A percentile compares a stretch with the other conserved stretches of the same genome.
Evolutionary conservation across 2,113 vertebrate species (phyloP).

Genomic region (Leptodactylus fuscus): DNA sequence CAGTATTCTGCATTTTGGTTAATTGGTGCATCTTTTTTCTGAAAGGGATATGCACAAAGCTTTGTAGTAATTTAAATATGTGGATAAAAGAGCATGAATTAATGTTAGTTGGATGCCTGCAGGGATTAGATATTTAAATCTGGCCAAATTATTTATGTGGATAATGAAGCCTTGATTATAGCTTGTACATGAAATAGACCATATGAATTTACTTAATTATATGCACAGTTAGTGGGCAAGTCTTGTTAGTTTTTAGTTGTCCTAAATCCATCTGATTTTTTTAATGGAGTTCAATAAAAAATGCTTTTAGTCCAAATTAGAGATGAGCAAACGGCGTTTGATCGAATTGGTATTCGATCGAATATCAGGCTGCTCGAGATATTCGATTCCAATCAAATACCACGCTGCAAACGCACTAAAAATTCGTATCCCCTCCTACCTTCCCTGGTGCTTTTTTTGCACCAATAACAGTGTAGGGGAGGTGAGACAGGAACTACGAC

Average conservation of each 20-base stretch:
- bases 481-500: no score
- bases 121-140: constrained; percentile 16
- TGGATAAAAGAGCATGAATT: not conserved
- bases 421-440: no score
- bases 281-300: no score
- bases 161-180: constrained; percentile 13
- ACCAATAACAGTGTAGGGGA: no score
- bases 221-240: not conserved
- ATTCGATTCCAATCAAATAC: no score
- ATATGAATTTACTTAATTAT: not conserved
- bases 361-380: no score
- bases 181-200: not conserved
- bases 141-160: not conserved
- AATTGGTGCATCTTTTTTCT: not conserved
- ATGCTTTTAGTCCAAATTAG: no score
- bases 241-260: not conserved
- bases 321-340: no score
- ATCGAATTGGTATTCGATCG: no score
- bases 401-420: no score
- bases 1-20: not conserved
- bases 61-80: not conserved
- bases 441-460: no score
- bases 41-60: not conserved
- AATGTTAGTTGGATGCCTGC: not conserved
- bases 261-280: not conserved